A percentile compares a stretch with the other conserved stretches of the same genome.
Conservation (phyloP, 2,888 invertebrate species). For the Dryomyza anilis region DNA sequence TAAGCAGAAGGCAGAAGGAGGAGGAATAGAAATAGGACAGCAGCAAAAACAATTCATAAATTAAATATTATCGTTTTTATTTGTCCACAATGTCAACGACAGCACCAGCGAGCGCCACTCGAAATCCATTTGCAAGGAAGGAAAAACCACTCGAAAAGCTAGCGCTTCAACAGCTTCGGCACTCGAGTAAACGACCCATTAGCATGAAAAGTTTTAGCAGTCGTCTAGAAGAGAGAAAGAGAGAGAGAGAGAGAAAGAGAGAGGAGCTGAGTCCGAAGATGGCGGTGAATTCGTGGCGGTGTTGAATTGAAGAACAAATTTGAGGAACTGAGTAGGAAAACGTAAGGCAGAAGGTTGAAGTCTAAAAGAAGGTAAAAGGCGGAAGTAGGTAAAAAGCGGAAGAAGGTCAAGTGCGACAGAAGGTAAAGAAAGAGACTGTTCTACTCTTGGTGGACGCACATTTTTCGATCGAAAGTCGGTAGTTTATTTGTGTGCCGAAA, state of each 20-base stretch:
- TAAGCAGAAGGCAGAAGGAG: no score
- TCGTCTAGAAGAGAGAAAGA: neutral
- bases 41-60: constrained; percentile 8
- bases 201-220: neutral
- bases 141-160: neutral
- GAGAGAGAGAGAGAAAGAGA: neutral
- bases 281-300: neutral
- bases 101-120: neutral
- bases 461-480: no score
- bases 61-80: constrained; percentile 3
- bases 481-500: no score
- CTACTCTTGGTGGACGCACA: no score
- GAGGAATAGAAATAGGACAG: neutral
- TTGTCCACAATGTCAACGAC: neutral
- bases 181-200: neutral
- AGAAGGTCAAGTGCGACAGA: no score
- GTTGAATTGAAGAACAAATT: no score
- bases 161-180: neutral
- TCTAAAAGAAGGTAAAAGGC: neutral
- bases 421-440: no score
- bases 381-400: neutral
- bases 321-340: no score
- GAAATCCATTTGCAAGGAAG: neutral
- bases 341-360: neutral
- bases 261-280: neutral